These are phyloP conservation scores for Psammodynastes pulverulentus DNA, from an alignment of 2,113 vertebrate genomes.

Conservation along the genomic window DNA sequence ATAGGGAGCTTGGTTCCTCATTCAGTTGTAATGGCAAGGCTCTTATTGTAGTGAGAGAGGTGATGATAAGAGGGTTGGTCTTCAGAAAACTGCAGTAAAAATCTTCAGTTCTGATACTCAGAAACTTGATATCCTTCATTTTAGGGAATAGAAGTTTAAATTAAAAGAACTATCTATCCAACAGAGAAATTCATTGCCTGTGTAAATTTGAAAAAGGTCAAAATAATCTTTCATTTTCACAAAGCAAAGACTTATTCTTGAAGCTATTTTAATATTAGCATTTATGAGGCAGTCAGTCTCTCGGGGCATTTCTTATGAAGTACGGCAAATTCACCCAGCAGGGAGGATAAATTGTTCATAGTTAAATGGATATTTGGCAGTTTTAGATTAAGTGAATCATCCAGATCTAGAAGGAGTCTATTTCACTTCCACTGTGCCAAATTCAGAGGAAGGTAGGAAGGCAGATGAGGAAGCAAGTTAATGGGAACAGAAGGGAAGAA, in stretches of 20 bases:
- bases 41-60: not conserved
- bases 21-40: not conserved
- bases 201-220: conserved; percentile 30
- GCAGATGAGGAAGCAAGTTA: not conserved
- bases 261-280: conserved; percentile 27
- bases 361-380: conserved; percentile 23
- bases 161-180: not conserved
- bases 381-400: conserved; percentile 25
- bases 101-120: not conserved
- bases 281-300: conserved; percentile 11
- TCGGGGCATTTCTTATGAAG: conserved; percentile 21
- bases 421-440: not conserved
- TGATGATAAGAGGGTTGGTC: not conserved
- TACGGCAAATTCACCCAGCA: conserved; percentile 12
- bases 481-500: not conserved
- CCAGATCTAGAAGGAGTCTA: not conserved
- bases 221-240: conserved; percentile 23
- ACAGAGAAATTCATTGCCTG: conserved; percentile 9
- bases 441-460: not conserved
- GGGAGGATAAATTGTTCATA: conserved; percentile 21
- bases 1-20: no score
- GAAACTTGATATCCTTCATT: not conserved
- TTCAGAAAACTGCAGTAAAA: not conserved
- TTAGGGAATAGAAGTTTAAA: not conserved
- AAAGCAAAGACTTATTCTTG: conserved; percentile 23